These are phyloP conservation scores for Protaetia brevitarsis DNA, from an alignment of 1,140 invertebrate genomes.

Conservation along the genomic window DNA sequence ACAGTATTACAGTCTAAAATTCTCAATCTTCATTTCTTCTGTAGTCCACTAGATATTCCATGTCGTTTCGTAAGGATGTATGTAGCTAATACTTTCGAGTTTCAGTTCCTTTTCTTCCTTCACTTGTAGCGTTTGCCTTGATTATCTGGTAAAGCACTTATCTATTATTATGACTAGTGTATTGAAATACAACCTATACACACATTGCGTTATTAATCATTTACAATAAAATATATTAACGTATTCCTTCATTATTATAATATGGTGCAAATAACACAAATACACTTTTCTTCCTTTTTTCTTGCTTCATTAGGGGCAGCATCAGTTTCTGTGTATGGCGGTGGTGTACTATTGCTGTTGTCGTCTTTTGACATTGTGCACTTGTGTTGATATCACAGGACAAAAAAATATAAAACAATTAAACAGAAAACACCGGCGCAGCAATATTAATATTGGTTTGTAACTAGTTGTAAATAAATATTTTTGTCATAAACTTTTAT, in stretches of 20 bases:
- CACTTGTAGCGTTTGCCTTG: too few relatives aligned
- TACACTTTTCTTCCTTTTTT: neutral
- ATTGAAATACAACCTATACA: neutral
- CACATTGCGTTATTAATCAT: neutral
- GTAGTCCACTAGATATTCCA: too few relatives aligned
- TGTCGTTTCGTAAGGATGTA: too few relatives aligned
- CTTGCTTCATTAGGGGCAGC: neutral
- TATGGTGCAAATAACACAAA: neutral
- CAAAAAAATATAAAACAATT: neutral
- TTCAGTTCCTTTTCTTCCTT: too few relatives aligned
- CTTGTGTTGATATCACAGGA: neutral
- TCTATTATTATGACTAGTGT: too few relatives aligned
- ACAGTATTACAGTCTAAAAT: too few relatives aligned
- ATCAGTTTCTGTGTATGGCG: neutral
- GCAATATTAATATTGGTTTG: too few relatives aligned
- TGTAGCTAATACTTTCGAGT: too few relatives aligned
- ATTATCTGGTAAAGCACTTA: too few relatives aligned
- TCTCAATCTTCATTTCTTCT: too few relatives aligned
- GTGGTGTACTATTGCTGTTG: neutral
- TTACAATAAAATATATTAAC: neutral
- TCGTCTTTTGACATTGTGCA: neutral
- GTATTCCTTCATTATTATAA: neutral
- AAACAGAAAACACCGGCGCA: neutral
- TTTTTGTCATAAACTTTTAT: too few relatives aligned
- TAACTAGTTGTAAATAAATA: too few relatives aligned